A percentile compares a stretch with the other conserved stretches of the same genome.
Conservation (phyloP, 2,888 invertebrate species). For the Melipona beecheii region DNA sequence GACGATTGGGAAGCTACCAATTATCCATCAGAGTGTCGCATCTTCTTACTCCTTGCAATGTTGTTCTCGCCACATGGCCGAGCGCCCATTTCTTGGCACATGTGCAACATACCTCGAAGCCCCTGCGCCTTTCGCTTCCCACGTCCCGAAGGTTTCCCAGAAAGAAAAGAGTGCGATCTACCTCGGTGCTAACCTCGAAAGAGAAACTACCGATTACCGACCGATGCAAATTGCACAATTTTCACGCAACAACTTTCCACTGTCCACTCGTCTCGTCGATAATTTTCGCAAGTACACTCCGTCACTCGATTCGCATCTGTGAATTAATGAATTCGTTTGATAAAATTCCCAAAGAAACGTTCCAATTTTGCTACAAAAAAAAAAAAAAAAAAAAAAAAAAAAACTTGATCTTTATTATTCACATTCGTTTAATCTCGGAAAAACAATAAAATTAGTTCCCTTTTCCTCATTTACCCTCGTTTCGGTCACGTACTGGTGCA, state of each 20-base stretch:
- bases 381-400: too few species aligned
- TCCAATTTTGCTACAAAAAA: too few species aligned
- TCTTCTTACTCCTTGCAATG: conserved; percentile 31
- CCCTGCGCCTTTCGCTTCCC: conserved; percentile 76
- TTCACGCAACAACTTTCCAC: conserved; percentile 12
- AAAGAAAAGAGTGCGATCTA: conserved; percentile 65
- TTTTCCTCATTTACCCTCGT: background rate
- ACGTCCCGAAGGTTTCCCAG: conserved; percentile 78
- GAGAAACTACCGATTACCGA: conserved; percentile 22
- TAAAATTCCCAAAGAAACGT: too few species aligned
- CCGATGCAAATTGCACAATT: conserved; percentile 57
- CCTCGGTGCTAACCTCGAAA: conserved; percentile 36
- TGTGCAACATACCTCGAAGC: conserved; percentile 69
- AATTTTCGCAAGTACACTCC: background rate
- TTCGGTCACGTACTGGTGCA: conserved; percentile 8
- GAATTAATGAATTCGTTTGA: background rate
- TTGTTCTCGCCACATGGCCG: conserved; percentile 70
- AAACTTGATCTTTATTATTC: too few species aligned
- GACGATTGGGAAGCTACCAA: conserved; percentile 19
- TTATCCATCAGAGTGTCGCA: conserved; percentile 16
- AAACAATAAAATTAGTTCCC: too few species aligned
- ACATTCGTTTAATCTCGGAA: background rate
- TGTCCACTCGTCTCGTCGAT: background rate
- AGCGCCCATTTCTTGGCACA: conserved; percentile 76
- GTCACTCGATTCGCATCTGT: background rate